Conservation (phyloP, 2,797 vertebrate genomes). For the Artibeus jamaicensis region DNA sequence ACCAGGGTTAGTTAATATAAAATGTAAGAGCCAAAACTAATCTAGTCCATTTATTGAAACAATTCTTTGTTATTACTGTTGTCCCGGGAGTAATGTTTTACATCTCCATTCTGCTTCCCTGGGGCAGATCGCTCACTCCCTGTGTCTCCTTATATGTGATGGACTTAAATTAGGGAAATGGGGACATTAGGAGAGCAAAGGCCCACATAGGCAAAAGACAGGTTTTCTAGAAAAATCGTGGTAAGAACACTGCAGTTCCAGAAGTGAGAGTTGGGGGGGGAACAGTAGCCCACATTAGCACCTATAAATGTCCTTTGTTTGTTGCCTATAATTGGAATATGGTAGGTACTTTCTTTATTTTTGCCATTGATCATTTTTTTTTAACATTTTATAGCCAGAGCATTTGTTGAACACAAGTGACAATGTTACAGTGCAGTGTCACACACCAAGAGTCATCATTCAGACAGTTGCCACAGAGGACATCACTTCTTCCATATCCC, state of each 20-base stretch:
- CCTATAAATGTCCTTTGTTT: not conserved
- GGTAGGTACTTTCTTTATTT: not conserved
- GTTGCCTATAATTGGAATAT: not conserved
- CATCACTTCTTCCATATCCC: conserved; percentile 87
- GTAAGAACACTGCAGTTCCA: not conserved
- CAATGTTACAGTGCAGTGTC: conserved; percentile 90
- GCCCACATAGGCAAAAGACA: not conserved
- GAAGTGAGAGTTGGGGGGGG: not conserved
- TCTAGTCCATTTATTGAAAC: not conserved
- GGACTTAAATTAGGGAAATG: not conserved
- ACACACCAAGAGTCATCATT: conserved; percentile 95
- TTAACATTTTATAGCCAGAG: conserved; percentile 87
- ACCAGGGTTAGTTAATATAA: not conserved
- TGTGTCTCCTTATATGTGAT: not conserved
- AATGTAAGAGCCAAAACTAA: not conserved
- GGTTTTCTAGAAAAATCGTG: conserved; percentile 4
- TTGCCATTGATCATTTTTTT: not conserved
- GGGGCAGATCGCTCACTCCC: not conserved
- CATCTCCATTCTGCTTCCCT: not conserved
- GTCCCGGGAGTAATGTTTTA: not conserved
- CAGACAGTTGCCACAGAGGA: conserved; percentile 93
- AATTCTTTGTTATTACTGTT: not conserved
- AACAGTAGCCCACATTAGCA: not conserved
- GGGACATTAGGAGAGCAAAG: not conserved
- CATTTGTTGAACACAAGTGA: conserved; percentile 89